Evolutionary conservation across 2,113 vertebrate species (phyloP).

Genomic region (Osmerus mordax): DNA sequence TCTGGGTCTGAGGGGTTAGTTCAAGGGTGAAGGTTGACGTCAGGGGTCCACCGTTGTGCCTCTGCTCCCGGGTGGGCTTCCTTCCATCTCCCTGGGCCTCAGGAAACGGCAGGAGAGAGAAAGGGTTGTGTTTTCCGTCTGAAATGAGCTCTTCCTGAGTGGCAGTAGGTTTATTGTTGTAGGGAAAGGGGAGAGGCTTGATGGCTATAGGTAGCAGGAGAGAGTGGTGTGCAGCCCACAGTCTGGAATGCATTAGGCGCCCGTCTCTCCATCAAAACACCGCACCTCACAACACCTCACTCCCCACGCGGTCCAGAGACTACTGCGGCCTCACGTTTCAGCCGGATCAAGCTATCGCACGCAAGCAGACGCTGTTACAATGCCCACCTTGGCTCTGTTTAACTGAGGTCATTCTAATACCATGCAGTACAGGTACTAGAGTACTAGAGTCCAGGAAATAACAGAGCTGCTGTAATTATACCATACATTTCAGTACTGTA

Average conservation of each 20-base stretch:
- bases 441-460: too few relatives aligned
- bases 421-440: neutral
- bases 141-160: constrained; percentile 57
- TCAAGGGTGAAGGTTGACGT: neutral
- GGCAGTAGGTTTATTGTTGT: constrained; percentile 71
- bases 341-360: constrained; percentile 63
- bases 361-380: constrained; percentile 44
- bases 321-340: constrained; percentile 59
- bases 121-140: constrained; percentile 47
- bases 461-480: too few relatives aligned
- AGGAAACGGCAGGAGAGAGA: constrained; percentile 45
- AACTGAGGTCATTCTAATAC: neutral
- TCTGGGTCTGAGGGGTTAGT: constrained; percentile 37
- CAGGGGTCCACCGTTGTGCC: constrained; percentile 15
- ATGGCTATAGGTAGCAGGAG: constrained; percentile 71
- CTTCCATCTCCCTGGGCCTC: constrained; percentile 19
- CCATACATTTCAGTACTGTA: too few relatives aligned
- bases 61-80: constrained; percentile 36
- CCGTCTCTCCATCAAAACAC: constrained; percentile 62
- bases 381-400: neutral
- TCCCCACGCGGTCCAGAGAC: constrained; percentile 63
- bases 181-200: constrained; percentile 73
- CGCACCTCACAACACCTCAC: constrained; percentile 64
- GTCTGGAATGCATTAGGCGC: constrained; percentile 74
- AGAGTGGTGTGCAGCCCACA: constrained; percentile 52